Percentiles rank a stretch among this genome's conserved stretches.
phyloP scores from a whole-genome alignment of 2,113 vertebrate genomes.

The Diadophis punctatus region DNA sequence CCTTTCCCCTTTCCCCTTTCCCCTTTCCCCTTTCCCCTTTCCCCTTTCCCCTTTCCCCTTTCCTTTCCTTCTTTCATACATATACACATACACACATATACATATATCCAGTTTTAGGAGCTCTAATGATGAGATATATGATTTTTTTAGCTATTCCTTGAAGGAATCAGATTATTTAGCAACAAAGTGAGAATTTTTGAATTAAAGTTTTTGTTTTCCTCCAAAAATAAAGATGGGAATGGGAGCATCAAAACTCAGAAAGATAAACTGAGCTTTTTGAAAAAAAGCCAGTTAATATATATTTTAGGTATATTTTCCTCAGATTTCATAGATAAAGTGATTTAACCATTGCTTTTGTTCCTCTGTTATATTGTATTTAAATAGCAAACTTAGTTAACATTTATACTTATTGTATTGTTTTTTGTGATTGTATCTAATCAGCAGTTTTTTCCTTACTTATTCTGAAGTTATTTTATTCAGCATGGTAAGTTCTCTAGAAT shows the following conservation, averaged over 20 bases:
- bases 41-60: not conserved
- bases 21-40: not conserved
- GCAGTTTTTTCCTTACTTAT: not conserved
- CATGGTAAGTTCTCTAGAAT: not conserved
- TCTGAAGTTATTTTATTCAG: not conserved
- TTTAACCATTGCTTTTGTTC: not conserved
- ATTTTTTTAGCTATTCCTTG: not conserved
- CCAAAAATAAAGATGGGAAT: not conserved
- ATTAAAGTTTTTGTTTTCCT: not conserved
- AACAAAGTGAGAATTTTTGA: not conserved
- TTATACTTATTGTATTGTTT: not conserved
- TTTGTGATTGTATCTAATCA: not conserved
- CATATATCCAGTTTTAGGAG: not conserved
- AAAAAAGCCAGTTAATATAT: not conserved
- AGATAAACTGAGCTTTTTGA: not conserved
- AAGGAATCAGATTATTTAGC: not conserved
- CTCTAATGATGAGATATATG: not conserved
- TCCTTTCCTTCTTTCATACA: no score
- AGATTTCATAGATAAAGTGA: not conserved
- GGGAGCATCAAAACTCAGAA: not conserved
- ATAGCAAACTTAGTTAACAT: not conserved
- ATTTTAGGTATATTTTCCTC: not conserved
- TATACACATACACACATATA: no score
- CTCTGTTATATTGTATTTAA: not conserved
- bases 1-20: no score